These are phyloP conservation scores for Molossus alvarezi DNA, from an alignment of 2,797 vertebrate genomes.

Conservation along the genomic window DNA sequence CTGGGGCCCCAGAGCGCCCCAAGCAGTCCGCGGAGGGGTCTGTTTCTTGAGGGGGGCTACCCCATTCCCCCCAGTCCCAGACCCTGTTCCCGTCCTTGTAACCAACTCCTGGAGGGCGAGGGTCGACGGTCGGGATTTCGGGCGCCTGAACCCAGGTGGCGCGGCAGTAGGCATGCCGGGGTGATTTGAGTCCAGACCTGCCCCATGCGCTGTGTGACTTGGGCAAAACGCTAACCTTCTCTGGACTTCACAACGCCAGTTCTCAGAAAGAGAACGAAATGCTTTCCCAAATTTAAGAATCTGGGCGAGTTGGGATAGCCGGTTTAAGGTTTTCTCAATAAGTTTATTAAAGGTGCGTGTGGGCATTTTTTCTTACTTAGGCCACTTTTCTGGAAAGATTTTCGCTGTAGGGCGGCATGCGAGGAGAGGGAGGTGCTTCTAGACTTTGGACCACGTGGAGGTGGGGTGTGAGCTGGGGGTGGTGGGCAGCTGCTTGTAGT, in stretches of 20 bases:
- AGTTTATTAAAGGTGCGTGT: constrained; percentile 70
- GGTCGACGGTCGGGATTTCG: neutral
- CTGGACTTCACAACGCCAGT: constrained; percentile 36
- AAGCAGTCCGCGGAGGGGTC: too few relatives aligned
- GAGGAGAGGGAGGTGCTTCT: neutral
- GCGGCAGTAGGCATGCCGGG: neutral
- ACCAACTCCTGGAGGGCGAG: neutral
- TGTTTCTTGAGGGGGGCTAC: neutral
- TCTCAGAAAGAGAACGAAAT: neutral
- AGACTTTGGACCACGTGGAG: constrained; percentile 72
- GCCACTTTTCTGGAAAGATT: constrained; percentile 79
- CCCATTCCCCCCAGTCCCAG: neutral
- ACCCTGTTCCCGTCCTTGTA: neutral
- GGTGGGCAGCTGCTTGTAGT: neutral
- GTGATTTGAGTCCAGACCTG: neutral
- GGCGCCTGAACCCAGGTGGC: neutral
- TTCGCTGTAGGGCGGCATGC: neutral
- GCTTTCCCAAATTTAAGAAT: neutral
- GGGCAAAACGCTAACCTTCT: constrained; percentile 19
- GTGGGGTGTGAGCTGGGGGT: neutral
- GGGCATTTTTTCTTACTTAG: constrained; percentile 36
- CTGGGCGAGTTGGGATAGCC: neutral
- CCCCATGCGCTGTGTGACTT: constrained; percentile 69
- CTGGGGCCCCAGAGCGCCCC: neutral
- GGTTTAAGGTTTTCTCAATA: constrained; percentile 50